A percentile compares a stretch with the other conserved stretches of the same genome.
These are phyloP conservation scores for Malacosoma neustria DNA, from an alignment of 2,888 invertebrate species.

Conservation along the genomic window DNA sequence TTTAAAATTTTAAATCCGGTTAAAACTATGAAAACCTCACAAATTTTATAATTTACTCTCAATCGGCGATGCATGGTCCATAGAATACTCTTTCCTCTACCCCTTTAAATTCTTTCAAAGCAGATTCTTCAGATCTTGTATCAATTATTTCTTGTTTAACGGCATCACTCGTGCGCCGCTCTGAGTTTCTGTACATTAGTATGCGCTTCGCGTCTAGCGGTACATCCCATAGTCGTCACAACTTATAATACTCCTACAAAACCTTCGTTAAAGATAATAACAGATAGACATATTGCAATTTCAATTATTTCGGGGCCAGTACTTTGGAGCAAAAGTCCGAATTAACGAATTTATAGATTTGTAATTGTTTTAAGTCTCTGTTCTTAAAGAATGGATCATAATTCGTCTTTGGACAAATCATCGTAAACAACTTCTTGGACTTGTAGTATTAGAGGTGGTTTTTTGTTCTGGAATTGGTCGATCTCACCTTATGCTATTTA, in stretches of 20 bases:
- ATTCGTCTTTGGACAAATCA: constrained; percentile 4
- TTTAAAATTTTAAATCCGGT: too few species aligned
- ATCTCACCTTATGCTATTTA: too few species aligned
- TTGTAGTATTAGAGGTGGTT: constrained; percentile 2
- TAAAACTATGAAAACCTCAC: constrained; percentile 1
- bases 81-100: constrained; percentile 3
- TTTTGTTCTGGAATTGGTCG: too few species aligned
- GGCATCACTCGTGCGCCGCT: not conserved
- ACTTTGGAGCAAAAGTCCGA: constrained; percentile 5
- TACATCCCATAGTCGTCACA: not conserved
- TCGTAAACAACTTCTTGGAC: constrained; percentile 1
- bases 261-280: constrained; percentile 2
- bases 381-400: constrained; percentile 4
- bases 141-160: constrained; percentile 3
- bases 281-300: constrained; percentile 1
- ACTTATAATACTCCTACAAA: not conserved
- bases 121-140: constrained; percentile 1
- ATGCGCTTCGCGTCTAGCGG: not conserved
- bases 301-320: constrained; percentile 3
- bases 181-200: not conserved
- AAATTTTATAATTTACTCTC: too few species aligned
- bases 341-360: constrained; percentile 4
- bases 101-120: constrained; percentile 1
- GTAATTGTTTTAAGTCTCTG: constrained; percentile 4
- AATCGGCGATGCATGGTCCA: constrained; percentile 48